Evolutionary conservation across 2,113 vertebrate species (phyloP).

Genomic region (Rallus limicola): DNA sequence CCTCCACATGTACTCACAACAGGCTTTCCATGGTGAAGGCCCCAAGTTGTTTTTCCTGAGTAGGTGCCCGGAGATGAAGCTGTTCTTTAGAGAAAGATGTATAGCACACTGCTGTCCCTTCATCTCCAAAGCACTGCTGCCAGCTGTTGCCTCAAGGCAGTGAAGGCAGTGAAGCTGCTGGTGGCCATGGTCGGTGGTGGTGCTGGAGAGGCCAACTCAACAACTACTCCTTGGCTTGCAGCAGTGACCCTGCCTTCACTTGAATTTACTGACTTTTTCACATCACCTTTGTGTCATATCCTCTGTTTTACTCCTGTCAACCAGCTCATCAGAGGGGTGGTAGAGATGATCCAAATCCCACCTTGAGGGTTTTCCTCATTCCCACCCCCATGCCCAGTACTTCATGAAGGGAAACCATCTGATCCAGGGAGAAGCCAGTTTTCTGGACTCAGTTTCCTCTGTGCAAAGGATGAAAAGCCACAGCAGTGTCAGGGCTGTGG

Average conservation of each 20-base stretch:
- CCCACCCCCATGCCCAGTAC: accelerated
- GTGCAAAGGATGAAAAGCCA: neutral
- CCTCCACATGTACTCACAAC: neutral
- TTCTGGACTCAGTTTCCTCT: neutral
- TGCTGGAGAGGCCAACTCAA: neutral
- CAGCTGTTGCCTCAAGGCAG: accelerated
- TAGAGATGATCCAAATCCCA: neutral
- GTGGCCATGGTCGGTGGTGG: neutral
- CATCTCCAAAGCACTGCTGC: neutral
- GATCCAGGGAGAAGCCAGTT: neutral
- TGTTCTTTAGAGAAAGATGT: neutral
- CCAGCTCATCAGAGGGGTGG: neutral
- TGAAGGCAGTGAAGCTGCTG: neutral
- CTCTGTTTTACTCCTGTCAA: neutral
- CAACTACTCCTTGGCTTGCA: neutral
- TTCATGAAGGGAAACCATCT: neutral
- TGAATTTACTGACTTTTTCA: neutral
- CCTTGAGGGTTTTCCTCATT: neutral
- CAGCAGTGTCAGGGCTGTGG: neutral
- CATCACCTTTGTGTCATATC: neutral
- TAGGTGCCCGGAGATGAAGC: neutral
- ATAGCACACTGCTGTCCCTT: neutral
- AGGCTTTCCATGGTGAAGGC: neutral
- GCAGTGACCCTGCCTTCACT: neutral
- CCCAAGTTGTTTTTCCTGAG: neutral